These are phyloP conservation scores for Coremacera marginata DNA, from an alignment of 2,888 invertebrate genomes.

Conservation along the genomic window DNA sequence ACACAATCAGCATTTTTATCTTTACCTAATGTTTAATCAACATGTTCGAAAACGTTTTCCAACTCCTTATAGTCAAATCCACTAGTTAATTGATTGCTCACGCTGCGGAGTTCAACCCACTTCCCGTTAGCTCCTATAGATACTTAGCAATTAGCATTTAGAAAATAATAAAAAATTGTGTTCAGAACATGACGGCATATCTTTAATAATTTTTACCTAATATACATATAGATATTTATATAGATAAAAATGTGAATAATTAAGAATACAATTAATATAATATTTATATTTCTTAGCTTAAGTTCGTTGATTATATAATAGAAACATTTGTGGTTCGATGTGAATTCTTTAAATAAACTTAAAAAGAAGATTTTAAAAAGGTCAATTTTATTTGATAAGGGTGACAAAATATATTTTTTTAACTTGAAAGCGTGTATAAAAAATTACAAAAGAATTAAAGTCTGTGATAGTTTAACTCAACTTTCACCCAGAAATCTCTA, in stretches of 20 bases:
- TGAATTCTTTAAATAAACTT: constrained; percentile 15
- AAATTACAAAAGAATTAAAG: no score
- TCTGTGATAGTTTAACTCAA: no score
- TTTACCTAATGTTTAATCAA: background rate
- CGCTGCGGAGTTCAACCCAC: background rate
- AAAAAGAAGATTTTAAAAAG: background rate
- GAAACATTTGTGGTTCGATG: constrained; percentile 15
- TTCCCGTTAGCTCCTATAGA: background rate
- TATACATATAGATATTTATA: constrained; percentile 1
- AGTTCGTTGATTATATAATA: constrained; percentile 12
- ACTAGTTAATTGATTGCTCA: background rate
- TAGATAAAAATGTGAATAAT: constrained; percentile 18
- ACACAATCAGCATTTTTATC: background rate
- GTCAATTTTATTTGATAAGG: background rate
- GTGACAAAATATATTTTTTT: no score
- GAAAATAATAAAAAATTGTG: constrained; percentile 2
- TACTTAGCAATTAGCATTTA: background rate
- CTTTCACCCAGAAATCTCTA: no score
- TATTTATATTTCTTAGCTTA: constrained; percentile 16
- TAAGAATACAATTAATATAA: background rate
- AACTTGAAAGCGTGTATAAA: no score
- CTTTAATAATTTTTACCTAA: constrained; percentile 15
- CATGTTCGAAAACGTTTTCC: background rate
- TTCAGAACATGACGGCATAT: constrained; percentile 23
- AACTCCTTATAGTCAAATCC: background rate